Percentiles rank a stretch among this genome's conserved stretches.
phyloP scores from a whole-genome alignment of 2,888 invertebrate genomes.

The Microplitis deprimator region DNA sequence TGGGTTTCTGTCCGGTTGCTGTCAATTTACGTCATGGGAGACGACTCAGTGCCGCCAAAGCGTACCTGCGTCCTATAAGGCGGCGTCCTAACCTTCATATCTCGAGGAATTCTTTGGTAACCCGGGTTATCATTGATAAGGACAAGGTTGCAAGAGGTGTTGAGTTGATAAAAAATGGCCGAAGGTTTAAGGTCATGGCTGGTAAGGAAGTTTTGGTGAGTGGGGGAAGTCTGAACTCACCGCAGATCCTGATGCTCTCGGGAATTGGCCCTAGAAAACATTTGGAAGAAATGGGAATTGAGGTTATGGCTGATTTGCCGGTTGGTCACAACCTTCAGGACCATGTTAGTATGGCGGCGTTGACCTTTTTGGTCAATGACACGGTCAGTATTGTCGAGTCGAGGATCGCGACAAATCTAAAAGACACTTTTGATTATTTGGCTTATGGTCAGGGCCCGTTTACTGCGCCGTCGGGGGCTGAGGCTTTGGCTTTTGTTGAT shows the following conservation, averaged over 20 bases:
- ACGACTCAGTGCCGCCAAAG: slow-evolving; percentile 85
- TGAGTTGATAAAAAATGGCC: slow-evolving; percentile 78
- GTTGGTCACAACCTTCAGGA: slow-evolving; percentile 89
- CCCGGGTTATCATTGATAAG: slow-evolving; percentile 79
- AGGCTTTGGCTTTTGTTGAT: slow-evolving; percentile 82
- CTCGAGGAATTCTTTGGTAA: slow-evolving; percentile 79
- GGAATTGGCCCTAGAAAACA: slow-evolving; percentile 83
- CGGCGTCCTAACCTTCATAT: slow-evolving; percentile 80
- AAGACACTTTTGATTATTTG: slow-evolving; percentile 77
- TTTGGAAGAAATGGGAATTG: slow-evolving; percentile 75
- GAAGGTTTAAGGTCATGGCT: slow-evolving; percentile 74
- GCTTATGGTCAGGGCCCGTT: slow-evolving; percentile 79
- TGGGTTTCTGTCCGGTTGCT: slow-evolving; percentile 82
- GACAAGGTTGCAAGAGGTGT: slow-evolving; percentile 78
- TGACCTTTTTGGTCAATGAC: slow-evolving; percentile 82
- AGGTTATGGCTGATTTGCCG: slow-evolving; percentile 78
- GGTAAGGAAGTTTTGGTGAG: slow-evolving; percentile 84
- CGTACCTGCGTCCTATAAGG: slow-evolving; percentile 81
- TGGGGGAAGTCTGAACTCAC: slow-evolving; percentile 87
- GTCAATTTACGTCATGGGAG: slow-evolving; percentile 81
- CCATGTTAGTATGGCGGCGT: slow-evolving; percentile 81
- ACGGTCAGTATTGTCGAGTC: slow-evolving; percentile 79
- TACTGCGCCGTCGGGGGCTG: slow-evolving; percentile 84
- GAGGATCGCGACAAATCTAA: slow-evolving; percentile 72
- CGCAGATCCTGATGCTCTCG: slow-evolving; percentile 88